Evolutionary conservation across 2,888 invertebrate species (phyloP).

Genomic region (Heliconius sara): DNA sequence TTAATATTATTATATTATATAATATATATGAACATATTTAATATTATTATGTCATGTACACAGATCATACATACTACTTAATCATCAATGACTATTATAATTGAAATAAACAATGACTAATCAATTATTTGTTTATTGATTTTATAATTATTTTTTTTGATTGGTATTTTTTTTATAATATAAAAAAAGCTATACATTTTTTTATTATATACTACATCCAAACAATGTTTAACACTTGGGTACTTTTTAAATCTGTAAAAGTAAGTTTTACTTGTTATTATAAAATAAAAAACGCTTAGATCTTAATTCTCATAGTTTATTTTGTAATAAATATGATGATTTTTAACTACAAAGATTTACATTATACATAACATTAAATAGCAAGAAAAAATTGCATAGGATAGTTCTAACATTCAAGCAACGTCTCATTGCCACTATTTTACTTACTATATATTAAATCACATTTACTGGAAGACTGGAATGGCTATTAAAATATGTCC

Average conservation of each 20-base stretch:
- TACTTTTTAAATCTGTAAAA: background rate
- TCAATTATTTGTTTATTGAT: background rate
- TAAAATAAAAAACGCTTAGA: background rate
- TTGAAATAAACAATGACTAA: background rate
- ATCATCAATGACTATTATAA: background rate
- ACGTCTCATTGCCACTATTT: background rate
- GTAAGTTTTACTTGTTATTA: background rate
- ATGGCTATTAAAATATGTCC: slow-evolving; percentile 53
- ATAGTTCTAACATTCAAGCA: background rate
- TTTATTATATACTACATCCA: background rate
- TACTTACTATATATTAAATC: slow-evolving; percentile 54
- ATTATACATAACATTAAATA: background rate
- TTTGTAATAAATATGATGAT: background rate
- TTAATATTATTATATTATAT: no score
- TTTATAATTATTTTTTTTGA: no score
- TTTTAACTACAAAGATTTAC: background rate
- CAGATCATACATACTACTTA: background rate
- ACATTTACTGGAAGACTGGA: slow-evolving; percentile 72
- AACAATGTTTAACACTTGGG: background rate
- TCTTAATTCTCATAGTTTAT: background rate
- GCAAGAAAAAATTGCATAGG: background rate
- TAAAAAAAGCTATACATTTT: background rate
- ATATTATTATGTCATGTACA: background rate
- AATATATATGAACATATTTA: no score
- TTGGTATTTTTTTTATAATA: no score